Base-by-base conservation (phyloP, 37 sponge, comb jelly and placozoan genomes). In the Trichoplax adhaerens region DNA sequence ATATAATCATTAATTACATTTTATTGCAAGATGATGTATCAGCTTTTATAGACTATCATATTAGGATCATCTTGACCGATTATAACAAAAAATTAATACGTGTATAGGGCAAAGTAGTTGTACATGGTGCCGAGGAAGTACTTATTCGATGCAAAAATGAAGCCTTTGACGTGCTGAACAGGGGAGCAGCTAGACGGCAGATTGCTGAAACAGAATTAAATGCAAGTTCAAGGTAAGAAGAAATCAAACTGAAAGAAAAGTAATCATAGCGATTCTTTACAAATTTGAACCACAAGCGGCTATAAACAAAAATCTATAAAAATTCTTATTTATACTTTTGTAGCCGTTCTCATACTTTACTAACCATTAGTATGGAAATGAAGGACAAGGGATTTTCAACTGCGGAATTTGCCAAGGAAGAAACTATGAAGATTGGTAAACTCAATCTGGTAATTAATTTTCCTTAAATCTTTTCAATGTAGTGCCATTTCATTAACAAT, bases 171-270 rank as follows among this genome's bases (percentile, higher is more conserved):
- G 84, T 97, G 53, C 74, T 97, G 83, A 87, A 88, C 76, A 73
- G 70, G 12, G 99, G 94, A 8, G 57, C 81, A 52, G 56, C 70
- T 62, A 78, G 84, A 71, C 64, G 99, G 52, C 89, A 88, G 72
- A 97, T 90, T 7, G 99, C 99, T 50, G 79, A 80, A 50, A 97
- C 99, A 0, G 83, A 92, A 53, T 77, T 97, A 67, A 97, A 97
- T 76, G 83, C 89, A 52, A 82, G 81, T 56, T 97, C 99, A 8
- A 78, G 79, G 8, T 60, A 12, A n/a, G 62, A 12, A n/a, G 10
- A n/a, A 60, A n/a, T 60, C 62, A 8, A 29, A 29, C 29, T 29
- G 29, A 29, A 29, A 29, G 29, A 29, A 29, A 29, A 29, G 29
- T 29, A 29, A 29, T 29, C 29, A 0, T 29, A 29, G 29, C 0